Evolutionary conservation across 2,113 vertebrate species (phyloP).

Genomic region (Nothocercus nigrocapillus): DNA sequence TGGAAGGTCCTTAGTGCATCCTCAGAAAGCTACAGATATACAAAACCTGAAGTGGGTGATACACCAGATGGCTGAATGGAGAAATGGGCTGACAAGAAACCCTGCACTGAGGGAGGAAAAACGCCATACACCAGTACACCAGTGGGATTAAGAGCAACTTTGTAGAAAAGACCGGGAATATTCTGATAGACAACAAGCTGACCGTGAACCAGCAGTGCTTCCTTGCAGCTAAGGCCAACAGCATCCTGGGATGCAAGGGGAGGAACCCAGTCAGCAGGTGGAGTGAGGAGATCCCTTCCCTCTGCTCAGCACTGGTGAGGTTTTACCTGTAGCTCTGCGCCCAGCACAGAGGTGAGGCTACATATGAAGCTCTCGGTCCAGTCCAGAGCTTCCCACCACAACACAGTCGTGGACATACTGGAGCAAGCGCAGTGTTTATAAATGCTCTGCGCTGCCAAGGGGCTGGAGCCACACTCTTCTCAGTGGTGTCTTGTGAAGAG

Average conservation of each 20-base stretch:
- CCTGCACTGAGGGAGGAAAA: not conserved
- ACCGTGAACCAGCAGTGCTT: not conserved
- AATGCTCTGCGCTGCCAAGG: not conserved
- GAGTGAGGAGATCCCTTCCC: not conserved
- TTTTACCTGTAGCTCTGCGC: not conserved
- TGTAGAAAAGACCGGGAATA: fast-evolving
- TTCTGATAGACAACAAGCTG: not conserved
- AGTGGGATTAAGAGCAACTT: not conserved
- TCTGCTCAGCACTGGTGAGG: not conserved
- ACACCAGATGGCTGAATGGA: too few species aligned
- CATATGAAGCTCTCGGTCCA: not conserved
- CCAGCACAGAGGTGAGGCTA: not conserved
- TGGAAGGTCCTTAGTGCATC: not conserved
- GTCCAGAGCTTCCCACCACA: not conserved
- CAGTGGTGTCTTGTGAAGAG: not conserved
- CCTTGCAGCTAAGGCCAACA: not conserved
- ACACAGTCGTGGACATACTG: not conserved
- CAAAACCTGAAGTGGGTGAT: too few species aligned
- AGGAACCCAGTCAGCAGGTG: fast-evolving
- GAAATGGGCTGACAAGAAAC: not conserved
- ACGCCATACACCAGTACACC: not conserved
- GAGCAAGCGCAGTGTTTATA: not conserved
- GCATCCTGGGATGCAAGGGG: not conserved
- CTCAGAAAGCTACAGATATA: too few species aligned
- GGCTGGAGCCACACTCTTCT: not conserved